A percentile compares a stretch with the other conserved stretches of the same genome.
These are phyloP conservation scores for Chaetodon auriga DNA, from an alignment of 2,113 vertebrate genomes.

Conservation along the genomic window DNA sequence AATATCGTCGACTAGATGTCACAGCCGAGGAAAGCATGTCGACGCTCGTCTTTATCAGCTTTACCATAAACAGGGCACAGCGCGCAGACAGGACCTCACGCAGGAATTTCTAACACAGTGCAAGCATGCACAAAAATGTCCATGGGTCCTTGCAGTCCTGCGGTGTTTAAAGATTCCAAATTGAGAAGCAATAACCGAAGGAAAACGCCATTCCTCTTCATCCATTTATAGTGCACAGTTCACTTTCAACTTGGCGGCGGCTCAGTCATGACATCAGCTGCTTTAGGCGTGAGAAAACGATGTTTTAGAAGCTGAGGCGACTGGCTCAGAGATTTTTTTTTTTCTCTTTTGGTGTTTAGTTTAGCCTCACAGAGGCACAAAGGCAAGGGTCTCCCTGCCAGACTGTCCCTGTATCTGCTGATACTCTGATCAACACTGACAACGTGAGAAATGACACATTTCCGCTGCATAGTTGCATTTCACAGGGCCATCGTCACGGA, in stretches of 20 bases:
- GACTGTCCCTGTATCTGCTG: conserved; percentile 64
- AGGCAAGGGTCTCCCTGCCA: conserved; percentile 57
- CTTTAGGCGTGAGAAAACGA: conserved; percentile 82
- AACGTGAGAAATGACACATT: conserved; percentile 80
- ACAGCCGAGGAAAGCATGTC: background rate
- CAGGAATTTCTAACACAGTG: conserved; percentile 49
- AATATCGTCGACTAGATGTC: conserved; percentile 5
- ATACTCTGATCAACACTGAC: conserved; percentile 76
- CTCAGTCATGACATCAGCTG: conserved; percentile 80
- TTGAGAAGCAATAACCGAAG: conserved; percentile 63
- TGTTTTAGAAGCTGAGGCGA: conserved; percentile 72
- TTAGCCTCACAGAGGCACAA: conserved; percentile 68
- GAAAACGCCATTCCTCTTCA: conserved; percentile 69
- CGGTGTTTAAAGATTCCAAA: conserved; percentile 63
- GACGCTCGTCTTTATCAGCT: conserved; percentile 30
- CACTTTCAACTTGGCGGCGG: conserved; percentile 73
- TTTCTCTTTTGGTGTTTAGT: conserved; percentile 59
- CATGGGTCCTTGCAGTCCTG: conserved; percentile 43
- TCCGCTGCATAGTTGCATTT: conserved; percentile 61
- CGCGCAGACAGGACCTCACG: conserved; percentile 66
- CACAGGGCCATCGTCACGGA: conserved; percentile 57
- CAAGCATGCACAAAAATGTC: conserved; percentile 53
- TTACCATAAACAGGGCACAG: conserved; percentile 24
- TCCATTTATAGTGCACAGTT: conserved; percentile 76
- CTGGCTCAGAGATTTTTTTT: conserved; percentile 45